Evolutionary conservation across 2,797 vertebrate species (phyloP), one percentile per base, ranked within the genome.

Genomic region (Eulemur mongoz): DNA sequence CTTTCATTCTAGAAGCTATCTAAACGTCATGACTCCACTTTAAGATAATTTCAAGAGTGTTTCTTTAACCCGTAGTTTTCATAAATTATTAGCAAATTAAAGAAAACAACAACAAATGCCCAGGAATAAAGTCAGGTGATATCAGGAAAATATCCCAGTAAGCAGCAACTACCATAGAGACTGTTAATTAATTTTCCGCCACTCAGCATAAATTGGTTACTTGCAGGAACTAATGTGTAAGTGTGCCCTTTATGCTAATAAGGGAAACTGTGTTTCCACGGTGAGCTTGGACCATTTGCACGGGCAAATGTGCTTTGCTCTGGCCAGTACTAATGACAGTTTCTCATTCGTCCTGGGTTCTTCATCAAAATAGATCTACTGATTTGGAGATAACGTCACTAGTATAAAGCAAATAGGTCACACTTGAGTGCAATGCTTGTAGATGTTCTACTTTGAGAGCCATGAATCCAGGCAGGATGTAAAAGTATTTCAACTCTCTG

Each of bases 351-450:
- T 25, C 48, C 32, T 69, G 32, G 8, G 2, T 30, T 45, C 18
- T 12, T 45, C 12, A 50, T 61, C 30, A 52, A n/a, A 72, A 50
- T 0, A 63, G 30, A 40, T 10, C 4, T n/a, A 15, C 70, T 59
- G 2, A 23, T 32, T 48, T 54, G 27, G 27, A 81, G 43, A 30
- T 12, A 52, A 35, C 0, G 35, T 6, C 50, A 1, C 10, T 9
- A n/a, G 22, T 23, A 59, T 23, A 38, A 91, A 82, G 22, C 14
- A 10, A 18, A 2, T 0, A 0, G 45, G 5, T 23, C 13, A 73
- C 3, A 4, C n/a, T 2, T 0, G 3, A 15, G 23, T 25, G 4
- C 25, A 2, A 2, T 18, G 50, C 12, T 61, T 45, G 32, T 7
- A 32, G 70, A 8, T 12, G 1, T 22, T 57, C 22, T 54, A 12